phyloP scores from a whole-genome alignment of 2,797 vertebrate species.

The Tragelaphus eurycerus region DNA sequence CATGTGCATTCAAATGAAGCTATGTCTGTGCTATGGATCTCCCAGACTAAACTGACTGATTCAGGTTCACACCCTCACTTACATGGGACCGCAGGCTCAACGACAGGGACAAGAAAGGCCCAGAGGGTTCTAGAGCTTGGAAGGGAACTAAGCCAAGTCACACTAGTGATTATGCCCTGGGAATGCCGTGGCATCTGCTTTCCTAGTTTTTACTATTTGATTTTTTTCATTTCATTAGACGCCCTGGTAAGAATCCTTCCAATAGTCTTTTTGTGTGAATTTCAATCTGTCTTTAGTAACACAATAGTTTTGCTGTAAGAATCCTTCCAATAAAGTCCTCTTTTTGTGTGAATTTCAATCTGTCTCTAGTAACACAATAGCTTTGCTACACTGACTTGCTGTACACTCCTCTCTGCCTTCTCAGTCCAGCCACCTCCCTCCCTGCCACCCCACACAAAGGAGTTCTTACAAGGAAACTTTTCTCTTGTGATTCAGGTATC shows the following conservation, averaged over 20 bases:
- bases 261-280: not conserved
- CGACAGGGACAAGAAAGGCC: not conserved
- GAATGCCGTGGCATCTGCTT: not conserved
- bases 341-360: not conserved
- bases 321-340: not conserved
- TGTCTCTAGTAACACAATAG: not conserved
- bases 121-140: not conserved
- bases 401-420: not conserved
- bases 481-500: not conserved
- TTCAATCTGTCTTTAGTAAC: not conserved
- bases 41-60: not conserved
- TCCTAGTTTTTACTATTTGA: not conserved
- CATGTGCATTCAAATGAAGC: not conserved
- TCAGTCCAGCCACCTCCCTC: not conserved
- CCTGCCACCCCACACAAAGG: too few species aligned
- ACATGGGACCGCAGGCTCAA: not conserved
- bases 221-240: not conserved
- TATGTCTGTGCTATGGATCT: not conserved
- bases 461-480: not conserved
- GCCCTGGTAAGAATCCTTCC: not conserved
- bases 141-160: not conserved
- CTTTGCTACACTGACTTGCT: not conserved
- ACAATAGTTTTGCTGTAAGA: not conserved
- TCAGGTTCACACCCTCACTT: not conserved
- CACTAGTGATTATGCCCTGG: not conserved